Evolutionary conservation across 2,113 vertebrate species (phyloP).

Genomic region (Dunckerocampus dactyliophorus): DNA sequence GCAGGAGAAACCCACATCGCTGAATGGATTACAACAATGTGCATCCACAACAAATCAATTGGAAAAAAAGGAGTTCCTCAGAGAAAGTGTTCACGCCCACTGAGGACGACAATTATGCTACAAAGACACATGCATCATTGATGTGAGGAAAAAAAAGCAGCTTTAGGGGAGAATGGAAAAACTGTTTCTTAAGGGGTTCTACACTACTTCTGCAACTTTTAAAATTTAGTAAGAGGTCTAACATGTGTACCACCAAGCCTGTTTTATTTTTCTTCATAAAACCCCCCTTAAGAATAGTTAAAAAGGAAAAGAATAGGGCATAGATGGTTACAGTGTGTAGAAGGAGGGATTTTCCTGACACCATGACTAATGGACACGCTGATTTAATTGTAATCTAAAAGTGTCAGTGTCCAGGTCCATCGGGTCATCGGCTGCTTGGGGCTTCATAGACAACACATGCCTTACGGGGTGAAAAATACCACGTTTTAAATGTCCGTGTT

Average conservation of each 20-base stretch:
- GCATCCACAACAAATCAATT: no score
- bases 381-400: slow-evolving; percentile 9
- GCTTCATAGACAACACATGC: slow-evolving; percentile 49
- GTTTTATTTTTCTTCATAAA: background rate
- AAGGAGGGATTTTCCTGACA: background rate
- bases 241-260: no score
- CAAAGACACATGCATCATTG: background rate
- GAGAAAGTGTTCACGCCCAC: no score
- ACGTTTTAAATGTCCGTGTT: slow-evolving; percentile 43
- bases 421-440: slow-evolving; percentile 6
- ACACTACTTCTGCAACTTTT: background rate
- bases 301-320: slow-evolving; percentile 16
- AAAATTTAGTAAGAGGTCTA: background rate
- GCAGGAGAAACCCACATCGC: background rate
- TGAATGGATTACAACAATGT: background rate
- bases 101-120: background rate
- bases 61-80: no score
- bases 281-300: slow-evolving; percentile 57
- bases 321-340: slow-evolving; percentile 10
- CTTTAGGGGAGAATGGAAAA: slow-evolving; percentile 30
- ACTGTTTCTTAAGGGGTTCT: slow-evolving; percentile 50
- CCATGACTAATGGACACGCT: slow-evolving; percentile 5
- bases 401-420: slow-evolving; percentile 8
- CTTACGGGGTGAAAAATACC: slow-evolving; percentile 35
- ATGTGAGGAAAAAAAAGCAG: slow-evolving; percentile 12